phyloP scores from a whole-genome alignment of 2,888 invertebrate genomes.

The Conops quadrifasciatus region DNA sequence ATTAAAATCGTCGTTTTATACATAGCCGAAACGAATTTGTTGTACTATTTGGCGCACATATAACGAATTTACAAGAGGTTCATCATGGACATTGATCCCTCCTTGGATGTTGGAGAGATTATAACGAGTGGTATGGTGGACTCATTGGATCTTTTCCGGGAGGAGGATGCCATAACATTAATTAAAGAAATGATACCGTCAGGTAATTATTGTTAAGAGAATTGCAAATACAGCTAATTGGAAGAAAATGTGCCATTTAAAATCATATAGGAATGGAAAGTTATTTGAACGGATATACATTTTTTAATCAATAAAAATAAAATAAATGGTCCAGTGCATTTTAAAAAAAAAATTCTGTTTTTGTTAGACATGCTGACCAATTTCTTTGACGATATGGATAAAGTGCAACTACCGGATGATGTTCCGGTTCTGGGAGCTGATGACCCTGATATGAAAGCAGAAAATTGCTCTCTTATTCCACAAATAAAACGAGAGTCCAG shows the following conservation, averaged over 20 bases:
- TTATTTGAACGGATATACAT: no score
- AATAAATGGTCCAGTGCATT: no score
- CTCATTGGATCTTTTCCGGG: constrained; percentile 58
- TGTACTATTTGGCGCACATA: no score
- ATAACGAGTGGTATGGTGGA: constrained; percentile 53
- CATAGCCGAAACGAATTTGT: no score
- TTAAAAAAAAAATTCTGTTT: not conserved
- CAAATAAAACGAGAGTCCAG: constrained; percentile 51
- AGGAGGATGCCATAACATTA: constrained; percentile 61
- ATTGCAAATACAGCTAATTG: not conserved
- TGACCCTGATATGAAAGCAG: constrained; percentile 46
- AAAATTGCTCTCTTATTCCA: constrained; percentile 46
- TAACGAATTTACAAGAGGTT: not conserved
- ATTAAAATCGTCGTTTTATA: no score
- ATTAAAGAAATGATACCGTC: constrained; percentile 62
- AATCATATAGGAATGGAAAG: not conserved
- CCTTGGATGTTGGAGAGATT: constrained; percentile 55
- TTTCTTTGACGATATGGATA: constrained; percentile 60
- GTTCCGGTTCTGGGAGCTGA: constrained; percentile 48
- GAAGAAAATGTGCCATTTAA: not conserved
- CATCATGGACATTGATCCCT: constrained; percentile 51
- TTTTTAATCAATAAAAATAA: no score
- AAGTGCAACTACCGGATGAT: constrained; percentile 53
- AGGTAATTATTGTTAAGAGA: constrained; percentile 44
- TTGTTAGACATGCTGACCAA: constrained; percentile 57